Evolutionary conservation across 37 sponge, comb jelly and placozoan genomes (phyloP), one percentile per base, ranked within the genome.

Genomic region (Bolinopsis microptera): DNA sequence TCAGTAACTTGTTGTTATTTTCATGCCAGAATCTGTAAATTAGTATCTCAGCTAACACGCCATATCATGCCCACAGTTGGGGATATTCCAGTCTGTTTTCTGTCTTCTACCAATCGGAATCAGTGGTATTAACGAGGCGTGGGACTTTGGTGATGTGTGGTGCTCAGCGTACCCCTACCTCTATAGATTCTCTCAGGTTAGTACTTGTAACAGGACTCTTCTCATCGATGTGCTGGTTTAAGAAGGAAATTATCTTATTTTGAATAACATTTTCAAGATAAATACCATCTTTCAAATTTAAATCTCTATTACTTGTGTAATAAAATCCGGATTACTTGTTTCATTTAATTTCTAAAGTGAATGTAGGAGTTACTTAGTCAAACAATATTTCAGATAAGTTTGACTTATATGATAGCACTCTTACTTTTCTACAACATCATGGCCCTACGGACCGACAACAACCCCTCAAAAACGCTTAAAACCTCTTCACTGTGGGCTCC

Each of bases 331-430:
- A n/a, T n/a, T n/a, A n/a, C n/a, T n/a, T n/a, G n/a, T n/a, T n/a
- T n/a, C n/a, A n/a, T n/a, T n/a, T n/a, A n/a, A n/a, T n/a, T n/a
- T n/a, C n/a, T n/a, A n/a, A n/a, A n/a, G n/a, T n/a, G n/a, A n/a
- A n/a, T n/a, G n/a, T n/a, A n/a, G n/a, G n/a, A n/a, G n/a, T n/a
- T n/a, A n/a, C n/a, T n/a, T n/a, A n/a, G n/a, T n/a, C n/a, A n/a
- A n/a, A n/a, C n/a, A n/a, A n/a, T n/a, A 48, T 48, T 48, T 27
- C 90, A 86, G 90, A 86, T 86, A 38, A 41, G 61, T 86, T n/a
- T 86, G 26, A 8, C 39, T 9, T 41, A 41, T 23, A 24, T 86
- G 26, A 34, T 86, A 18, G 61, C 36, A 5, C n/a, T 86, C 3
- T 34, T 86, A 21, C 48, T 86, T 16, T 8, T 39, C n/a, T 86